Conservation (phyloP, 2,888 invertebrate species). For the Diplolepis rosae region DNA sequence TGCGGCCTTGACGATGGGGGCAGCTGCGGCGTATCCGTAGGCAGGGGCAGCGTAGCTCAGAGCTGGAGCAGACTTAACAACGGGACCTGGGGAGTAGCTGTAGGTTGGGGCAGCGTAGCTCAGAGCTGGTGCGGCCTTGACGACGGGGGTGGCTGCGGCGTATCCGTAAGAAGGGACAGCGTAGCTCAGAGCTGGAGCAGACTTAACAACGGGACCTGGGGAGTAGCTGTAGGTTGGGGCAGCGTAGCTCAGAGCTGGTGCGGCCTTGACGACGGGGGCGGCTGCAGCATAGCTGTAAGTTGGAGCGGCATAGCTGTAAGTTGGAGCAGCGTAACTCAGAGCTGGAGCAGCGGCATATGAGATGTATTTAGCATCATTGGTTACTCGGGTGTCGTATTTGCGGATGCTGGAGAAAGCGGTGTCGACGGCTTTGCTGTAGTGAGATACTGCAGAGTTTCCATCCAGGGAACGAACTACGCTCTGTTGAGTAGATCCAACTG, state of each 20-base stretch:
- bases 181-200: slow-evolving; percentile 61
- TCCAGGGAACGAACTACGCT: slow-evolving; percentile 77
- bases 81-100: slow-evolving; percentile 41
- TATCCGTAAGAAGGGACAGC: slow-evolving; percentile 69
- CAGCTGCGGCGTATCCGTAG: slow-evolving; percentile 40
- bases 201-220: slow-evolving; percentile 41
- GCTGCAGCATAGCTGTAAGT: slow-evolving; percentile 60
- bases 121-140: slow-evolving; percentile 46
- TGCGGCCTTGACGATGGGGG: slow-evolving; percentile 34
- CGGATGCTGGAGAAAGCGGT: slow-evolving; percentile 83
- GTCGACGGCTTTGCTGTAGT: slow-evolving; percentile 80
- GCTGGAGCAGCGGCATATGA: slow-evolving; percentile 62
- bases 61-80: slow-evolving; percentile 41
- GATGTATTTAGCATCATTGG: slow-evolving; percentile 76
- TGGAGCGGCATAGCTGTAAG: slow-evolving; percentile 63
- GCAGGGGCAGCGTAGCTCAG: slow-evolving; percentile 43
- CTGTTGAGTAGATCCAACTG: slow-evolving; percentile 75
- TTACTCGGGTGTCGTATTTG: slow-evolving; percentile 81
- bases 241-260: slow-evolving; percentile 43
- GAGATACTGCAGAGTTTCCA: slow-evolving; percentile 76
- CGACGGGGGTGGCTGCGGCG: slow-evolving; percentile 48
- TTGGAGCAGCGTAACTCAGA: slow-evolving; percentile 50
- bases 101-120: slow-evolving; percentile 44
- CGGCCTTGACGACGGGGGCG: slow-evolving; percentile 51
- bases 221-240: slow-evolving; percentile 45